Base-by-base conservation (phyloP, 2,888 invertebrate genomes). In the Cremastinae sp. region DNA sequence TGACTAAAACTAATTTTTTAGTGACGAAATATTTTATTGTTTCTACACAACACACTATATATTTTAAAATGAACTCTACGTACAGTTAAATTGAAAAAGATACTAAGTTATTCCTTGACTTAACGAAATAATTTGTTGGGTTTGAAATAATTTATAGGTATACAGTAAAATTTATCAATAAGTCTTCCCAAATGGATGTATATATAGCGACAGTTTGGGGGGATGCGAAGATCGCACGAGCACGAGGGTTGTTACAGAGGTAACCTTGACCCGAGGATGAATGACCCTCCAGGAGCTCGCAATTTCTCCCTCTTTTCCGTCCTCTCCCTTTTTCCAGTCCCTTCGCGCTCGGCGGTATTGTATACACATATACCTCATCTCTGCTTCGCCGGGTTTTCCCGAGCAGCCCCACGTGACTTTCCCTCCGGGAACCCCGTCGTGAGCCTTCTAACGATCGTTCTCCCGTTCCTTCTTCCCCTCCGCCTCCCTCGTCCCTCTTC, bases 191-290 rank as follows among this genome's bases (percentile, higher is more conserved):
- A n/a, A n/a, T n/a, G n/a, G n/a, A n/a, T n/a, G n/a, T n/a, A n/a
- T n/a, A n/a, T n/a, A n/a, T n/a, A n/a, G n/a, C n/a, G n/a, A n/a
- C n/a, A n/a, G n/a, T n/a, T n/a, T n/a, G n/a, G n/a, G n/a, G 34
- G 34, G 45, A 62, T 61, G 59, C 58, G 41, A 75, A 70, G 51
- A 74, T 66, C 51, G 74, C 66, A 74, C 69, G 72, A 66, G 79
- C 70, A 75, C 61, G 72, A 68, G 81, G 81, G 78, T 79, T 78
- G 80, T 79, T 79, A 81, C 81, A 83, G 83, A 85, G 85, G 84
- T 87, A 89, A 89, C 89, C 89, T 89, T 89, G 89, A 89, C 89
- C 89, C 88, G 85, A 85, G 88, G 87, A 88, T 86, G 87, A 89
- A 88, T 87, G 88, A 88, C 87, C 89, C 88, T 84, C 77, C 79